A percentile compares a stretch with the other conserved stretches of the same genome.
These are phyloP conservation scores for Salvelinus namaycush DNA, from an alignment of 2,113 vertebrate species.

Conservation along the genomic window DNA sequence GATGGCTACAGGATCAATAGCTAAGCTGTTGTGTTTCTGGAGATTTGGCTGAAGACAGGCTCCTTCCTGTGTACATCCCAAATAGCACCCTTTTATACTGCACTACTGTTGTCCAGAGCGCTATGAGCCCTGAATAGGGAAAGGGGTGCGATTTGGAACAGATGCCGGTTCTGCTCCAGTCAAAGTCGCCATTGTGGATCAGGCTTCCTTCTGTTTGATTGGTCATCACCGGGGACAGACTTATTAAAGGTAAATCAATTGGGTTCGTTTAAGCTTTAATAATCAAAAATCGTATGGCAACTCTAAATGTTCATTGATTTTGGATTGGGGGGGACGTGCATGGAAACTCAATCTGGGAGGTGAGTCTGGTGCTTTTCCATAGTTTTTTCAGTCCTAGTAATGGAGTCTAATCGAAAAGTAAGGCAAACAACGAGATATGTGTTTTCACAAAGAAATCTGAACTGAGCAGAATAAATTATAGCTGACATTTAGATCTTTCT, in stretches of 20 bases:
- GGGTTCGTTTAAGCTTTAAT: slow-evolving; percentile 60
- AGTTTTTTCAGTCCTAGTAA: not conserved
- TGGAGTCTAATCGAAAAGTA: slow-evolving; percentile 31
- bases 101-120: too few relatives aligned
- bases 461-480: slow-evolving; percentile 54
- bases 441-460: slow-evolving; percentile 56
- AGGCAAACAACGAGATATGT: slow-evolving; percentile 20
- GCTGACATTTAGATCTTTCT: slow-evolving; percentile 73
- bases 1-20: slow-evolving; percentile 22
- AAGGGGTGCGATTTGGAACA: too few relatives aligned
- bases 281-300: slow-evolving; percentile 63
- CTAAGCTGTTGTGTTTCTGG: not conserved
- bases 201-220: slow-evolving; percentile 39
- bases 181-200: slow-evolving; percentile 13
- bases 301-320: slow-evolving; percentile 60
- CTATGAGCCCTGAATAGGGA: too few relatives aligned
- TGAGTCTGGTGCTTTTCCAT: not conserved
- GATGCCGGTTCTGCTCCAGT: not conserved
- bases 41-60: not conserved
- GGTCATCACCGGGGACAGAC: slow-evolving; percentile 31
- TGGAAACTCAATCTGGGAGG: not conserved
- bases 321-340: not conserved
- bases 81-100: too few relatives aligned
- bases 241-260: slow-evolving; percentile 60
- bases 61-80: slow-evolving; percentile 19